Evolutionary conservation across 2,113 vertebrate species (phyloP), one percentile per base, ranked within the genome.

Genomic region (Anser brachyrhynchus): DNA sequence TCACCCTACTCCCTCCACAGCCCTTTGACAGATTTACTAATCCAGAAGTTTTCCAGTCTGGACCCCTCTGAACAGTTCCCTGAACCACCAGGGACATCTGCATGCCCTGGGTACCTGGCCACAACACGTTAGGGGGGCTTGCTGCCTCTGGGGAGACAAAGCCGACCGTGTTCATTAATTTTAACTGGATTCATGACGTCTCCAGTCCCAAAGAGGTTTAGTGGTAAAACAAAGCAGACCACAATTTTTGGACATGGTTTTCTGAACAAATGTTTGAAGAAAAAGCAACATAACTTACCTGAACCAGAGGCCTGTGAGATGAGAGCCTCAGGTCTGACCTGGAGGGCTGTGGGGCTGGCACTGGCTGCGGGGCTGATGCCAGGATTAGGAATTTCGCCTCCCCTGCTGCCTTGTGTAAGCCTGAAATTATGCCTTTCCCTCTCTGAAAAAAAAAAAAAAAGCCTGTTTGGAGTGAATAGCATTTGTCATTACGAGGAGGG

Each of bases 251-350:
- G 3, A 69, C 58, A 39, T 3, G 13, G 31, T 10, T 84, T 92
- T 74, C 67, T 39, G 44, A 82, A 33, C 43, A 71, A 81, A 44
- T 1, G 0, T 59, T 84, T 90, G 73, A 67, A 81, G 80, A 43
- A 86, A 92, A 89, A 74, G 55, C 59, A 74, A 64, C 37, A 55
- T 0, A 1, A 35, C 35, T 88, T 89, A 46, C 13, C 65, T 87
- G 80, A 89, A 61, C 10, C 43, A 72, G 35, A 92, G 29, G 29
- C 39, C 73, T 93, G 73, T 69, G 91, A 81, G 88, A 96, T 25
- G 61, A 78, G 43, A 81, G 73, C 66, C 70, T 29, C 35, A 3
- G 73, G 13, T 69, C 65, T 65, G 76, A 75, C 52, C 5, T 0
- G 20, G 61, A 37, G 29, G 23, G 18, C 9, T 86, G 4, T 0